phyloP scores from a whole-genome alignment of 2,888 invertebrate species.

The Meliscaeva auricollis region DNA sequence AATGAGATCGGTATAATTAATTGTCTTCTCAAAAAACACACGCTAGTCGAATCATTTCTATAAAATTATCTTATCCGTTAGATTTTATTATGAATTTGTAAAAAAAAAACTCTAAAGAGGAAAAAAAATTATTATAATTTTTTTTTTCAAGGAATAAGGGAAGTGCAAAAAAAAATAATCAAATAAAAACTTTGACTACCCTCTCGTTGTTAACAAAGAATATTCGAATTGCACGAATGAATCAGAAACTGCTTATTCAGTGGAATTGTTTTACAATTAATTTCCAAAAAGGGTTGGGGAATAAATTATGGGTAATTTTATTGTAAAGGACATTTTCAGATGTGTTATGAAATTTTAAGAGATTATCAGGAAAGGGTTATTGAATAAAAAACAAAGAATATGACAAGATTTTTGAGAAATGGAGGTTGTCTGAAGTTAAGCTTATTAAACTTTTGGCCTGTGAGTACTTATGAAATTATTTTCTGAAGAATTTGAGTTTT shows the following conservation, averaged over 20 bases:
- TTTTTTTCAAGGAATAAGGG: conserved; percentile 1
- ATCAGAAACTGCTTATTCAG: conserved; percentile 59
- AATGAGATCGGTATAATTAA: conserved; percentile 44
- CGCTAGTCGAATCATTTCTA: conserved; percentile 26
- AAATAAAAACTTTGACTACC: conserved; percentile 61
- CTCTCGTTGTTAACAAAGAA: conserved; percentile 58
- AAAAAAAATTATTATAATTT: conserved; percentile 55
- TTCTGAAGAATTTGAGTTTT: too few species aligned
- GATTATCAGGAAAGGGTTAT: too few species aligned
- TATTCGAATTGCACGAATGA: conserved; percentile 70
- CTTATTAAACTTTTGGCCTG: too few species aligned
- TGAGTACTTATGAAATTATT: too few species aligned
- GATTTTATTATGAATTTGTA: conserved; percentile 46
- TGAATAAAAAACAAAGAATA: too few species aligned
- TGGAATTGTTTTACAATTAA: conserved; percentile 63
- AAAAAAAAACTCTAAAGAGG: conserved; percentile 9
- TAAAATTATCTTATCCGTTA: conserved; percentile 25
- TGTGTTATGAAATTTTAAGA: background rate
- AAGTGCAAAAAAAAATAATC: conserved; percentile 14
- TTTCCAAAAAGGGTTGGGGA: conserved; percentile 43
- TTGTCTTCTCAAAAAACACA: conserved; percentile 32
- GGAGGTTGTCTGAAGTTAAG: too few species aligned
- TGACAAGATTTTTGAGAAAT: too few species aligned
- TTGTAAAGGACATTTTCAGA: background rate
- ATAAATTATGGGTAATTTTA: conserved; percentile 45